These are phyloP conservation scores for Rhynchopsitta pachyrhyncha DNA, from an alignment of 2,113 vertebrate genomes.

Conservation along the genomic window DNA sequence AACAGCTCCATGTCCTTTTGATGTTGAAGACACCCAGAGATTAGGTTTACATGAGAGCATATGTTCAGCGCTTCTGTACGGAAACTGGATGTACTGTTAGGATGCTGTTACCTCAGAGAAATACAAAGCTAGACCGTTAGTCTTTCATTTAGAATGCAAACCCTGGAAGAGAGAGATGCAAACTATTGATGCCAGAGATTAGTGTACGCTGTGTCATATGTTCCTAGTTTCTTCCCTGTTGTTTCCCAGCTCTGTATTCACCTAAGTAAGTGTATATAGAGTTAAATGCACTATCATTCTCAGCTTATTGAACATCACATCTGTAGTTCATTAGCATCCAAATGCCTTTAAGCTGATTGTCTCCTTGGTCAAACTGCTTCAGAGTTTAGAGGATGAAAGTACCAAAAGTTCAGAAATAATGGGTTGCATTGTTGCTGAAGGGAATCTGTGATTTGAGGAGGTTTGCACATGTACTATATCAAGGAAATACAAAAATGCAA, in stretches of 20 bases:
- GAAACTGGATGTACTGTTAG: neutral
- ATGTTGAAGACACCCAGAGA: neutral
- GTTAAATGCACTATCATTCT: neutral
- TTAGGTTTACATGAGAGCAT: neutral
- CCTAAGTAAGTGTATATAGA: neutral
- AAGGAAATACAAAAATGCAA: neutral
- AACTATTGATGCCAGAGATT: neutral
- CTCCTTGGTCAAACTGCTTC: slow-evolving; percentile 4
- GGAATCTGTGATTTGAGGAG: neutral
- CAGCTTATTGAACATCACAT: neutral
- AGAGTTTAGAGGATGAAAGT: neutral
- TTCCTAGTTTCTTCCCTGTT: neutral
- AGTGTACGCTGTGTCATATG: neutral
- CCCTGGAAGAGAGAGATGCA: neutral
- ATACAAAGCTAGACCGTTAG: neutral
- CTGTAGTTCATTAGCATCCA: slow-evolving; percentile 35
- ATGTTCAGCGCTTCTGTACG: neutral
- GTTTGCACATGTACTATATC: neutral
- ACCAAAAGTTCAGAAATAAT: slow-evolving; percentile 15
- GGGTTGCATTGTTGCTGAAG: neutral
- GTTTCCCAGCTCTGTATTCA: neutral
- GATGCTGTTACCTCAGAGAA: neutral
- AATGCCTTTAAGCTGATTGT: slow-evolving; percentile 27
- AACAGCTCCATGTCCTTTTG: no score
- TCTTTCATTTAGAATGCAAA: neutral